Evolutionary conservation across 2,797 vertebrate genomes (phyloP).

Genomic region (Graptemys geographica): DNA sequence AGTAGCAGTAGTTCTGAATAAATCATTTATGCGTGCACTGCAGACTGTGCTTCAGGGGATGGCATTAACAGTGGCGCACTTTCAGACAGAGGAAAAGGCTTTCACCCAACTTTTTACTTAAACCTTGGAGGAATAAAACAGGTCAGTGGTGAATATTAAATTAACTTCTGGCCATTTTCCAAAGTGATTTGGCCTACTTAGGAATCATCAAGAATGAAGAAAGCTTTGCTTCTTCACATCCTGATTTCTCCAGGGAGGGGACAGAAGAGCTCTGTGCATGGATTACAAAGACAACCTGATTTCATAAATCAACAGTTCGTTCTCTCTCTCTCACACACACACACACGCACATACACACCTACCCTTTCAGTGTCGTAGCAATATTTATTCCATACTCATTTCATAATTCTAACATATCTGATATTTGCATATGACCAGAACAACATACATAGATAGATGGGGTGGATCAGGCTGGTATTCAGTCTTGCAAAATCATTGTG

Average conservation of each 20-base stretch:
- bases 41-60: slow-evolving; percentile 74
- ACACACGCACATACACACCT: neutral
- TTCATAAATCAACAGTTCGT: slow-evolving; percentile 61
- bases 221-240: slow-evolving; percentile 76
- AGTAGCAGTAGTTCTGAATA: slow-evolving; percentile 73
- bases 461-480: neutral
- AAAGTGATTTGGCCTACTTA: slow-evolving; percentile 84
- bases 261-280: slow-evolving; percentile 54
- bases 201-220: slow-evolving; percentile 77
- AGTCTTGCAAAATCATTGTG: neutral
- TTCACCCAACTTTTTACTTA: slow-evolving; percentile 81
- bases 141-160: slow-evolving; percentile 83
- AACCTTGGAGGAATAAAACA: slow-evolving; percentile 81
- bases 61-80: slow-evolving; percentile 56
- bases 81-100: slow-evolving; percentile 74
- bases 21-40: slow-evolving; percentile 77
- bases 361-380: neutral
- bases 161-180: slow-evolving; percentile 79
- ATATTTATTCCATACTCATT: neutral
- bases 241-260: slow-evolving; percentile 77
- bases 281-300: slow-evolving; percentile 65
- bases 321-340: neutral
- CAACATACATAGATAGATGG: neutral
- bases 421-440: neutral
- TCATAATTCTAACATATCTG: neutral